Conservation (phyloP, 2,888 invertebrate genomes). For the Nudaria mundana region DNA sequence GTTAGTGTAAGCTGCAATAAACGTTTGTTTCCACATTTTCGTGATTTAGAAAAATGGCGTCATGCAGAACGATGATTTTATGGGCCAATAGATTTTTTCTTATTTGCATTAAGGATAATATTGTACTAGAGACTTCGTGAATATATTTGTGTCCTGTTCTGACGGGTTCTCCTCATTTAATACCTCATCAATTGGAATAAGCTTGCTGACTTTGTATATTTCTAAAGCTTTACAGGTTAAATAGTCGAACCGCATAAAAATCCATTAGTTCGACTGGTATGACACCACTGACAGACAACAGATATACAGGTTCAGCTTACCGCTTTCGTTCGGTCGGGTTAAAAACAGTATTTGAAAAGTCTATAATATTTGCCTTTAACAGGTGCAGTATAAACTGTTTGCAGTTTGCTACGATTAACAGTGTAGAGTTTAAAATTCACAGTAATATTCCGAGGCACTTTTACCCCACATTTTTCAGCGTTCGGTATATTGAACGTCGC, state of each 20-base stretch:
- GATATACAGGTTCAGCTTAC: too few species aligned
- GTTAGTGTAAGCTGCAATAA: conserved; percentile 34
- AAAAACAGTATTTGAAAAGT: too few species aligned
- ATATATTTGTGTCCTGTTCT: background rate
- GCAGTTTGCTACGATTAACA: conserved; percentile 5
- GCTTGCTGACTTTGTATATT: too few species aligned
- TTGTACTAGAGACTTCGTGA: too few species aligned
- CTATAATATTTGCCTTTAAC: background rate
- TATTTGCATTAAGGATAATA: conserved; percentile 3
- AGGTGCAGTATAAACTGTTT: conserved; percentile 1
- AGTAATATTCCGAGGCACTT: conserved; percentile 7
- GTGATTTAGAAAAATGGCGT: conserved; percentile 27
- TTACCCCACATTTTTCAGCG: conserved; percentile 10
- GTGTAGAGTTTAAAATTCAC: conserved; percentile 1
- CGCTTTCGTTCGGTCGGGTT: too few species aligned
- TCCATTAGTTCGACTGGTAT: too few species aligned
- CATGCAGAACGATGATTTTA: conserved; percentile 17
- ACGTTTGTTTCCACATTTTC: conserved; percentile 30
- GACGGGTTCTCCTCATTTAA: too few species aligned
- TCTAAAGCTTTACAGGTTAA: too few species aligned
- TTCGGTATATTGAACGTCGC: conserved; percentile 9
- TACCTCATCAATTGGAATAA: too few species aligned
- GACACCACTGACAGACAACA: too few species aligned
- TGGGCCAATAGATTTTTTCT: conserved; percentile 7
- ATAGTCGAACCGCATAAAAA: too few species aligned